Evolutionary conservation across 2,113 vertebrate species (phyloP), one percentile per base, ranked within the genome.

Genomic region (Pterocles burchelli): DNA sequence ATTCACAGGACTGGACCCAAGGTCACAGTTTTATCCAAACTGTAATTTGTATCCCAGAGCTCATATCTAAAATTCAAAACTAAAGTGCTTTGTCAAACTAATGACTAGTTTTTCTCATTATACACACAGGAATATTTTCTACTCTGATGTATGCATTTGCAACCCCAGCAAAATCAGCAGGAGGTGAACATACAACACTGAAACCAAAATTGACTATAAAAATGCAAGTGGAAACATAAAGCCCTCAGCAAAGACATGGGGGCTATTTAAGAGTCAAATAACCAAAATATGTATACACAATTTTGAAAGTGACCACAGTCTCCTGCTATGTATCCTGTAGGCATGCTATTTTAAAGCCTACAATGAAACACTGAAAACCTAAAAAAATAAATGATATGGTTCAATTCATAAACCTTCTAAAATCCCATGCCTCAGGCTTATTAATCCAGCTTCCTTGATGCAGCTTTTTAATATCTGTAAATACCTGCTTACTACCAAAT

Each of bases 401-500:
- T 93, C 67, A 31, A 72, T 94, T 90, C 90, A 61, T 92, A 74
- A 88, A 90, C n/a, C 28, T 93, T 70, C 89, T 68, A 28, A 81
- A 89, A 34, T 72, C 88, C 86, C 75, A 19, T 67, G 73, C 70
- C 95, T 95, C 55, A 12, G 84, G 70, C 85, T 95, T 95, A 91
- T 95, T 97, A 84, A 97, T 96, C 49, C 92, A 95, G 65, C 90
- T 92, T 93, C 89, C 67, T 88, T 7, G 17, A 57, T 87, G 70
- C 52, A 90, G 90, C 62, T 81, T 92, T 96, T 97, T 89, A 90
- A 90, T 92, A 78, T 97, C 87, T 93, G 73, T 76, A 96, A 97
- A 97, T 89, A 87, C 61, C 95, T 70, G 76, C 86, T 94, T 93
- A 93, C 89, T 93, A 91, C 95, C 86, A 95, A 96, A 97, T 83